These are phyloP conservation scores for Drusus annulatus DNA, from an alignment of 1,140 invertebrate genomes.

Conservation along the genomic window DNA sequence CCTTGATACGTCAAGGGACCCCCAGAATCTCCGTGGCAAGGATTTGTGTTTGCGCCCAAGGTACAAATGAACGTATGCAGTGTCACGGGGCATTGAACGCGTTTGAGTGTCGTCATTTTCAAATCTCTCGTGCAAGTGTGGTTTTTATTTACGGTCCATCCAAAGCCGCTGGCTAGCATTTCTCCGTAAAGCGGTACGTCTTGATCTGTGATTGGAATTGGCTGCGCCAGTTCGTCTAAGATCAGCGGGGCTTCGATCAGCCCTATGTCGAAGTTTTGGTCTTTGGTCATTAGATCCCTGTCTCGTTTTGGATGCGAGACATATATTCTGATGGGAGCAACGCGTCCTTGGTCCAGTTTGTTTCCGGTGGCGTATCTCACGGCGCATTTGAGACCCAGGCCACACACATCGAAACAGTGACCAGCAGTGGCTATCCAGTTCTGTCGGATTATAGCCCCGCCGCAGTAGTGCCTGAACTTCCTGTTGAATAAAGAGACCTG, in stretches of 20 bases:
- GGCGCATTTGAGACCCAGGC: not conserved
- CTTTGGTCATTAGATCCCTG: not conserved
- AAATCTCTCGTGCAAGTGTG: not conserved
- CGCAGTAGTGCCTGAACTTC: not conserved
- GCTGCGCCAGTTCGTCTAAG: not conserved
- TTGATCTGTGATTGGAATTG: not conserved
- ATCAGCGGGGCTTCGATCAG: not conserved
- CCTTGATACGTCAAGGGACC: conserved; percentile 12
- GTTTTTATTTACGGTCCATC: not conserved
- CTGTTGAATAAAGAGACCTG: conserved; percentile 13
- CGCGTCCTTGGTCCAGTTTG: not conserved
- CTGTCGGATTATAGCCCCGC: conserved; percentile 15
- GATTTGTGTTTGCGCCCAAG: conserved; percentile 1
- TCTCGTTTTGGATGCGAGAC: not conserved
- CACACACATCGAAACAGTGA: not conserved
- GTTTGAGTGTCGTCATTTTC: not conserved
- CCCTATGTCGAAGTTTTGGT: not conserved
- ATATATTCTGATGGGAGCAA: not conserved
- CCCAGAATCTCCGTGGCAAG: conserved; percentile 23
- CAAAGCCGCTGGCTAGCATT: not conserved
- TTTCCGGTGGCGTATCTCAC: not conserved
- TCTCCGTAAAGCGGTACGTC: not conserved
- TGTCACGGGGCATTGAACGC: not conserved
- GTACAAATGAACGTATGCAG: not conserved
- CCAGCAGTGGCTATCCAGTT: not conserved